These are phyloP conservation scores for Oreonectes daqikongensis DNA, from an alignment of 2,797 vertebrate genomes.

Conservation along the genomic window DNA sequence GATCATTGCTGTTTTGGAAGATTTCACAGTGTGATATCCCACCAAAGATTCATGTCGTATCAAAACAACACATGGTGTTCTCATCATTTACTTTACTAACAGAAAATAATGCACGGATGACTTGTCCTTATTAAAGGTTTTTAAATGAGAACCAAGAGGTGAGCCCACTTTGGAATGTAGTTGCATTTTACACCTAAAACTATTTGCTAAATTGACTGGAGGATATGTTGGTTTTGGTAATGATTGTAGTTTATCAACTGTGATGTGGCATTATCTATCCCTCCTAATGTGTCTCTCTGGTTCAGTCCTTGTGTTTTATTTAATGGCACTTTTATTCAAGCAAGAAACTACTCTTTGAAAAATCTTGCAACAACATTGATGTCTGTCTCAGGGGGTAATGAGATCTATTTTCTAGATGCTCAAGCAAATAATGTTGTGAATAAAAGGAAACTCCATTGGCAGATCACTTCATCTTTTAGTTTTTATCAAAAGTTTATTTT, in stretches of 20 bases:
- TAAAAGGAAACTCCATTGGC: conserved; percentile 25
- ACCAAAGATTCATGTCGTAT: neutral
- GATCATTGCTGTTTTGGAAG: conserved; percentile 7
- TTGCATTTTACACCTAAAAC: conserved; percentile 7
- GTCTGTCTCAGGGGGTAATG: conserved; percentile 38
- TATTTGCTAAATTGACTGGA: conserved; percentile 24
- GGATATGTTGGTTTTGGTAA: conserved; percentile 32
- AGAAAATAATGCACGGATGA: neutral
- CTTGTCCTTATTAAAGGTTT: neutral
- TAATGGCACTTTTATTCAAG: conserved; percentile 42
- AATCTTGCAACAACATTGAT: conserved; percentile 11
- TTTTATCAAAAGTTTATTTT: conserved; percentile 4
- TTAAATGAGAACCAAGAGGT: neutral
- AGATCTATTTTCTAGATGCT: conserved; percentile 33
- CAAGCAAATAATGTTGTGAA: conserved; percentile 32
- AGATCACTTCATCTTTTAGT: conserved; percentile 2
- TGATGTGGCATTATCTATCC: conserved; percentile 30
- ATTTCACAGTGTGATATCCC: conserved; percentile 11
- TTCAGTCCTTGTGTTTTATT: conserved; percentile 30
- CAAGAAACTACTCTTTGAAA: conserved; percentile 32
- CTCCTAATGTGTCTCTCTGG: conserved; percentile 29
- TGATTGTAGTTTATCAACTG: conserved; percentile 26
- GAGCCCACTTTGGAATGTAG: neutral
- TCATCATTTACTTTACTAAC: neutral
- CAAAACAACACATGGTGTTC: conserved; percentile 7